These are phyloP conservation scores for Strigops habroptila DNA, from an alignment of 2,113 vertebrate species.

Conservation along the genomic window DNA sequence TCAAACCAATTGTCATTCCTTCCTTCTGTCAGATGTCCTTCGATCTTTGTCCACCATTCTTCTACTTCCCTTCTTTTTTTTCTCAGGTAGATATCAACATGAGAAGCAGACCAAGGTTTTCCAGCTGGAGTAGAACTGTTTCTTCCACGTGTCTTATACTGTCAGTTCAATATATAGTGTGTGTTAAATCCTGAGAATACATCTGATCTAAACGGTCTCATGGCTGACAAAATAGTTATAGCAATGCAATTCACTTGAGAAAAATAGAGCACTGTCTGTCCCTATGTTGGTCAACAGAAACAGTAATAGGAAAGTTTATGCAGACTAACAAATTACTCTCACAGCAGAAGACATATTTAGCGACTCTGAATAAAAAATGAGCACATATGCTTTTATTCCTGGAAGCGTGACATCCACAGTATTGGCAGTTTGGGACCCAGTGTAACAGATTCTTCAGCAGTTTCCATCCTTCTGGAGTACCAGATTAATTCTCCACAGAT, in stretches of 20 bases:
- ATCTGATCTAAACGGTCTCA: neutral
- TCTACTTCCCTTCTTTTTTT: neutral
- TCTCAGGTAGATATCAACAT: neutral
- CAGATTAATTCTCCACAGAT: constrained; percentile 47
- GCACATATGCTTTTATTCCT: constrained; percentile 53
- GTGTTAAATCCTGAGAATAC: neutral
- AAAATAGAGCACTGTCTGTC: neutral
- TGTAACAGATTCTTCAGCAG: constrained; percentile 39
- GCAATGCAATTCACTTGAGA: neutral
- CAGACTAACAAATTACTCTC: constrained; percentile 27
- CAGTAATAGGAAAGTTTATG: constrained; percentile 11
- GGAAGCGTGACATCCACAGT: constrained; percentile 21
- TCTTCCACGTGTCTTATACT: neutral
- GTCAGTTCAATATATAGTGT: neutral
- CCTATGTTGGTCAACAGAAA: constrained; percentile 8
- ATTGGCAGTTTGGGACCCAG: constrained; percentile 29
- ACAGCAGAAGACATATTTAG: constrained; percentile 23
- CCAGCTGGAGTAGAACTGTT: neutral
- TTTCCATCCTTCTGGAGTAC: constrained; percentile 56
- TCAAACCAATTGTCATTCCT: neutral
- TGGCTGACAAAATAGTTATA: neutral
- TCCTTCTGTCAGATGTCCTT: neutral
- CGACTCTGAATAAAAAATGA: constrained; percentile 54
- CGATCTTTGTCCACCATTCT: neutral
- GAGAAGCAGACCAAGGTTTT: neutral